Conservation (phyloP, 2,113 vertebrate genomes). For the Lophochroa leadbeateri region DNA sequence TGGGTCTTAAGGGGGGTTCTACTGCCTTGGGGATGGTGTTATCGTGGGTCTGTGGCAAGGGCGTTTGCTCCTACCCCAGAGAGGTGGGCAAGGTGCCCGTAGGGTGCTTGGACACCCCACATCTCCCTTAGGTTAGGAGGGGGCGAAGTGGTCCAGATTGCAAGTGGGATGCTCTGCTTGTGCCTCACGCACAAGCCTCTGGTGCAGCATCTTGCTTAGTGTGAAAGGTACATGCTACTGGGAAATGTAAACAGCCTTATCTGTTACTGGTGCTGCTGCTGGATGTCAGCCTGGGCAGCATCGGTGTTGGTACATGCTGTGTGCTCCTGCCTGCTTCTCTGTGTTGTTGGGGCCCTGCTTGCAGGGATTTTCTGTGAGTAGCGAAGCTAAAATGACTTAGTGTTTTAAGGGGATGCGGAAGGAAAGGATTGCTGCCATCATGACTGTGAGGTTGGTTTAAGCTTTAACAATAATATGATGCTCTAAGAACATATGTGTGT, state of each 20-base stretch:
- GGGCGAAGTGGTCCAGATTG: accelerated
- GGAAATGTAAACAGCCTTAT: background rate
- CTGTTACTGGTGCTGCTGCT: background rate
- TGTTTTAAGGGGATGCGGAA: background rate
- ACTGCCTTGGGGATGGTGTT: accelerated
- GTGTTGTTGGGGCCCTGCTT: accelerated
- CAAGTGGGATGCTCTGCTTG: background rate
- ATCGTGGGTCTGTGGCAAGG: accelerated
- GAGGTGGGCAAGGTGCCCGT: background rate
- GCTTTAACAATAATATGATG: background rate
- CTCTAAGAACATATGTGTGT: accelerated
- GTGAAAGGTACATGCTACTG: accelerated
- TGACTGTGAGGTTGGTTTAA: accelerated
- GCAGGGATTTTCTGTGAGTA: accelerated
- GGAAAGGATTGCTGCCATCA: accelerated
- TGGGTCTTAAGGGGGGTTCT: background rate
- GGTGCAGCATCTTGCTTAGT: background rate
- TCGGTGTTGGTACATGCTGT: background rate
- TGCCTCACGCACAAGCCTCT: background rate
- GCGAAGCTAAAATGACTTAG: accelerated
- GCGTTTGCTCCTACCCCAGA: accelerated
- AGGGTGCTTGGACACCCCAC: accelerated
- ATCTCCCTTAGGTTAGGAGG: accelerated
- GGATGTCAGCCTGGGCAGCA: background rate
- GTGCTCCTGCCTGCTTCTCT: background rate